Conservation (phyloP, 2,888 invertebrate species). For the Nebria salina region DNA sequence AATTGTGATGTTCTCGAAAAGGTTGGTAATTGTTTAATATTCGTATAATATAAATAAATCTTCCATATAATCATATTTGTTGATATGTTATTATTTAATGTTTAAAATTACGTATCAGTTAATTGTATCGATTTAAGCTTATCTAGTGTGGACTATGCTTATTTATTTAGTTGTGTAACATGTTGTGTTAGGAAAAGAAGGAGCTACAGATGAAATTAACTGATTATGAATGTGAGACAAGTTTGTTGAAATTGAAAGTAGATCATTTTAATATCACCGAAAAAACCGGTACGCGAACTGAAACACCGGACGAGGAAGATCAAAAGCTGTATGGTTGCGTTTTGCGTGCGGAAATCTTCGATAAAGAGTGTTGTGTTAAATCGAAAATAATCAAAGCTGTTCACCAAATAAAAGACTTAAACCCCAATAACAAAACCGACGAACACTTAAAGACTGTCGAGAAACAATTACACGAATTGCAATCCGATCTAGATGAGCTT, state of each 20-base stretch:
- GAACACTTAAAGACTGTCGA: slow-evolving; percentile 60
- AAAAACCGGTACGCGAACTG: slow-evolving; percentile 60
- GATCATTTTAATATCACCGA: slow-evolving; percentile 63
- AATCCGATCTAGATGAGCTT: slow-evolving; percentile 62
- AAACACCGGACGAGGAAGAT: slow-evolving; percentile 40
- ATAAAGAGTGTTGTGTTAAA: slow-evolving; percentile 60
- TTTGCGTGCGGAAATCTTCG: slow-evolving; percentile 60
- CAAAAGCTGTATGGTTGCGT: slow-evolving; percentile 50
- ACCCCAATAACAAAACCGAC: slow-evolving; percentile 54
- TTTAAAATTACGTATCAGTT: too few relatives aligned
- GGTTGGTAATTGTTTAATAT: slow-evolving; percentile 15
- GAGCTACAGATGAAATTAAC: slow-evolving; percentile 66
- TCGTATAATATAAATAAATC: not conserved
- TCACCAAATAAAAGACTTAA: slow-evolving; percentile 62
- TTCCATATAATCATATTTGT: not conserved
- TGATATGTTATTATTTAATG: not conserved
- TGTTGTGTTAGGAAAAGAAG: slow-evolving; percentile 64
- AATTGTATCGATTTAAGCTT: not conserved
- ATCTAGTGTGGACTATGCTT: not conserved
- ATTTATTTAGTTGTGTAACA: slow-evolving; percentile 53
- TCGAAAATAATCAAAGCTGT: slow-evolving; percentile 61
- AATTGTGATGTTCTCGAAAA: not conserved
- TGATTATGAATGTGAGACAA: slow-evolving; percentile 62
- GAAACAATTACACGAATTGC: slow-evolving; percentile 61
- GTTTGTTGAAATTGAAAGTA: slow-evolving; percentile 65